These are phyloP conservation scores for Asteroscopus sphinx DNA, from an alignment of 2,888 invertebrate species.

Conservation along the genomic window DNA sequence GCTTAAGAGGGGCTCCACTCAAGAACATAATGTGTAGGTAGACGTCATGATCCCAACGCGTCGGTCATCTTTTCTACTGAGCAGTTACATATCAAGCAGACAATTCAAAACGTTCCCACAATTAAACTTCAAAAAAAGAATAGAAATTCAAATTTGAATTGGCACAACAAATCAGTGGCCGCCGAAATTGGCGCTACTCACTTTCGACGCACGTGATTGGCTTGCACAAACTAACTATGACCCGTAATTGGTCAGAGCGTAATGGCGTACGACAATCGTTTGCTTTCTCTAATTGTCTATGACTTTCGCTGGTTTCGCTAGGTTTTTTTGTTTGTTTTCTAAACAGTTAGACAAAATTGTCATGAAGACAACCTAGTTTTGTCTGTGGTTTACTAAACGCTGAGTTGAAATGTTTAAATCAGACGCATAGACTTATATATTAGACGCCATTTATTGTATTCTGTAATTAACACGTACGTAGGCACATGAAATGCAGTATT, in stretches of 20 bases:
- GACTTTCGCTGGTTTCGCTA: slow-evolving; percentile 75
- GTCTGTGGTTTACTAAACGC: slow-evolving; percentile 1
- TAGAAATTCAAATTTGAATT: slow-evolving; percentile 60
- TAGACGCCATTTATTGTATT: slow-evolving; percentile 12
- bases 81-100: slow-evolving; percentile 2
- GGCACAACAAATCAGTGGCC: slow-evolving; percentile 62
- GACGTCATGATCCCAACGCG: too few relatives aligned
- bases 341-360: slow-evolving; percentile 41
- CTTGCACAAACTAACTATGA: slow-evolving; percentile 62
- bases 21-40: too few relatives aligned
- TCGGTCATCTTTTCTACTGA: too few relatives aligned
- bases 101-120: slow-evolving; percentile 39
- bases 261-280: slow-evolving; percentile 61
- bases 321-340: slow-evolving; percentile 62
- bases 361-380: slow-evolving; percentile 27
- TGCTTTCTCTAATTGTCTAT: slow-evolving; percentile 78
- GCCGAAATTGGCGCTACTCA: slow-evolving; percentile 74
- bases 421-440: too few relatives aligned
- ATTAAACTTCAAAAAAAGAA: slow-evolving; percentile 46
- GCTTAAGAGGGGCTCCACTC: too few relatives aligned
- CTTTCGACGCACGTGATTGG: slow-evolving; percentile 79
- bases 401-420: background rate
- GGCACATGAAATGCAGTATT: slow-evolving; percentile 14
- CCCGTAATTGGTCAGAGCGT: slow-evolving; percentile 73
- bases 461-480: slow-evolving; percentile 9